Conservation (phyloP, 2,888 invertebrate genomes). For the Theretra japonica region DNA sequence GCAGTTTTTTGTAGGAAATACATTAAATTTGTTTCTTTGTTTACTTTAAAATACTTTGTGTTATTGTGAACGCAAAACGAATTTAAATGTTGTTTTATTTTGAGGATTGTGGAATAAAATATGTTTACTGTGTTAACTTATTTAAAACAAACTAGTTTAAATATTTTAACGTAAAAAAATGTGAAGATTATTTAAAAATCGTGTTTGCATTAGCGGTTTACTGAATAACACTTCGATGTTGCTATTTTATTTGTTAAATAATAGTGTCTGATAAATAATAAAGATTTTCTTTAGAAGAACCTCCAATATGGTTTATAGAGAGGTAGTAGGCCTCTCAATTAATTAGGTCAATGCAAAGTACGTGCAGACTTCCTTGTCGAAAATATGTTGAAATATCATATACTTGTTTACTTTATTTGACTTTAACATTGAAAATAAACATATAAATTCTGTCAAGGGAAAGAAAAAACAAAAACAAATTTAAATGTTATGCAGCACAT, state of each 20-base stretch:
- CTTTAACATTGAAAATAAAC: neutral
- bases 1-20: constrained; percentile 7
- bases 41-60: neutral
- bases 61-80: neutral
- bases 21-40: neutral
- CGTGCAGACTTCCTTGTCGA: constrained; percentile 2
- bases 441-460: constrained; percentile 6
- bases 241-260: too few relatives aligned
- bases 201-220: too few relatives aligned
- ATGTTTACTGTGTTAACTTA: neutral
- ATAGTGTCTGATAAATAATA: too few relatives aligned
- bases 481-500: neutral
- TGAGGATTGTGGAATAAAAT: neutral
- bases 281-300: neutral
- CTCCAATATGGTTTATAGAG: neutral
- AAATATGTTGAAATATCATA: neutral
- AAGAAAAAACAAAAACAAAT: constrained; percentile 3
- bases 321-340: neutral
- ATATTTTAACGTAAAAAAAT: too few relatives aligned
- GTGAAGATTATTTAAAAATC: too few relatives aligned
- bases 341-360: constrained; percentile 1
- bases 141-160: too few relatives aligned
- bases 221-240: too few relatives aligned
- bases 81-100: neutral
- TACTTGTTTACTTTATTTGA: constrained; percentile 1